These are phyloP conservation scores for Adineta ricciae DNA, from an alignment of 2,888 invertebrate species.

Conservation along the genomic window DNA sequence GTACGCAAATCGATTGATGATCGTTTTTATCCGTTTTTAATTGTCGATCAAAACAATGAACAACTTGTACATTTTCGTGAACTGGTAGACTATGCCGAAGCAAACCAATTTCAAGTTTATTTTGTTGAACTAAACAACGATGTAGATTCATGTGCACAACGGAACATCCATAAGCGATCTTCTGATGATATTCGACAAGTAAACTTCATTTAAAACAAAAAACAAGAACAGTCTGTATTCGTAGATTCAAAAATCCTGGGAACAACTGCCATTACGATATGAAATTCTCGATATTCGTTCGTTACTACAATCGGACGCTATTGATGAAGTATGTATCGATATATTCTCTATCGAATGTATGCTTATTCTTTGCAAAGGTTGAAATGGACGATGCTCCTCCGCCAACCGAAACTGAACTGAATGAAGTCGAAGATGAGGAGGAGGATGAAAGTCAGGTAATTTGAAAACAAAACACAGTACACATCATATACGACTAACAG, in stretches of 20 bases:
- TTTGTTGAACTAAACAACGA: slow-evolving; percentile 77
- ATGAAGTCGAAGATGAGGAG: not conserved
- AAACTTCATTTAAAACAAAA: slow-evolving; percentile 15
- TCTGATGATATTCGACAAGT: slow-evolving; percentile 66
- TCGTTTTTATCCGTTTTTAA: slow-evolving; percentile 79
- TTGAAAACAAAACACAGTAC: not conserved
- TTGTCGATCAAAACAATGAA: slow-evolving; percentile 80
- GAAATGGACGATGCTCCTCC: slow-evolving; percentile 12
- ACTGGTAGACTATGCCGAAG: slow-evolving; percentile 74
- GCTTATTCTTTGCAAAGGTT: not conserved
- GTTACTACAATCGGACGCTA: slow-evolving; percentile 4
- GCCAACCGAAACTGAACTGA: not conserved
- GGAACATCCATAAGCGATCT: slow-evolving; percentile 72
- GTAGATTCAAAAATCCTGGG: slow-evolving; percentile 61
- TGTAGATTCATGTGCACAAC: slow-evolving; percentile 64
- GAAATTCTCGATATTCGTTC: slow-evolving; percentile 25
- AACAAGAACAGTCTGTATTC: not conserved
- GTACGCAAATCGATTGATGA: slow-evolving; percentile 80
- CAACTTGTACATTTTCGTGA: slow-evolving; percentile 68
- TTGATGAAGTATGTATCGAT: not conserved
- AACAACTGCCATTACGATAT: slow-evolving; percentile 46
- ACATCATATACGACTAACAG: not conserved
- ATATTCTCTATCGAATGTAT: not conserved
- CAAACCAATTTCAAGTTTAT: slow-evolving; percentile 72
- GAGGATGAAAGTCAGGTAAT: slow-evolving; percentile 18